These are phyloP conservation scores for Aphelenchoides avenae DNA, from an alignment of 1,140 invertebrate genomes.

Conservation along the genomic window DNA sequence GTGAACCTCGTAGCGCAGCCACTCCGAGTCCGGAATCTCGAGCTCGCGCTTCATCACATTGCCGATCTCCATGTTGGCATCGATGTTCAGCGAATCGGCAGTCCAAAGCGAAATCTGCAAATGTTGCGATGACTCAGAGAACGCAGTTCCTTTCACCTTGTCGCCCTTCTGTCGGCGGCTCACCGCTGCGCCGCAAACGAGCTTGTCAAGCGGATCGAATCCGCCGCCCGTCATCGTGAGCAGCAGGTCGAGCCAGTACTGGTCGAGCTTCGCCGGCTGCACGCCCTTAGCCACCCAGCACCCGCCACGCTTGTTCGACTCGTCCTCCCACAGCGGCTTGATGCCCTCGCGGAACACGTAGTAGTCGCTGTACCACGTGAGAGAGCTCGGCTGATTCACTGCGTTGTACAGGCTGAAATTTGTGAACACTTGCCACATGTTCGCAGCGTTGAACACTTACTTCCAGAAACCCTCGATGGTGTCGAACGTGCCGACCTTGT, in stretches of 20 bases:
- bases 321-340: slow-evolving; percentile 96
- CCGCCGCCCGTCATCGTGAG: slow-evolving; percentile 92
- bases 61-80: slow-evolving; percentile 68
- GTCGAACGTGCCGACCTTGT: slow-evolving; percentile 84
- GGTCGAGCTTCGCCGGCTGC: slow-evolving; percentile 72
- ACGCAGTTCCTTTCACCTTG: slow-evolving; percentile 75
- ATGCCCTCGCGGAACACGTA: slow-evolving; percentile 84
- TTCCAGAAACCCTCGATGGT: slow-evolving; percentile 99
- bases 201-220: slow-evolving; percentile 81
- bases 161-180: slow-evolving; percentile 84
- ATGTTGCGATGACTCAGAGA: too few species aligned
- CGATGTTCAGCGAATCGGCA: slow-evolving; percentile 72
- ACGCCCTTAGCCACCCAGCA: slow-evolving; percentile 67
- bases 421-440: too few species aligned
- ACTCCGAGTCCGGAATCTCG: slow-evolving; percentile 45
- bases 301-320: slow-evolving; percentile 80
- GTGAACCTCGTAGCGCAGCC: slow-evolving; percentile 54
- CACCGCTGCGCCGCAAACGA: slow-evolving; percentile 88
- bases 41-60: slow-evolving; percentile 56
- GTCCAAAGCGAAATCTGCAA: slow-evolving; percentile 71
- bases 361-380: slow-evolving; percentile 84
- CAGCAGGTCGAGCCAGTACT: slow-evolving; percentile 87
- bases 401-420: slow-evolving; percentile 80
- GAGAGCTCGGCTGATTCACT: slow-evolving; percentile 82
- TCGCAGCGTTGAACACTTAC: too few species aligned